Evolutionary conservation across 2,888 invertebrate genomes (phyloP).

Genomic region (Dynastes tityus): DNA sequence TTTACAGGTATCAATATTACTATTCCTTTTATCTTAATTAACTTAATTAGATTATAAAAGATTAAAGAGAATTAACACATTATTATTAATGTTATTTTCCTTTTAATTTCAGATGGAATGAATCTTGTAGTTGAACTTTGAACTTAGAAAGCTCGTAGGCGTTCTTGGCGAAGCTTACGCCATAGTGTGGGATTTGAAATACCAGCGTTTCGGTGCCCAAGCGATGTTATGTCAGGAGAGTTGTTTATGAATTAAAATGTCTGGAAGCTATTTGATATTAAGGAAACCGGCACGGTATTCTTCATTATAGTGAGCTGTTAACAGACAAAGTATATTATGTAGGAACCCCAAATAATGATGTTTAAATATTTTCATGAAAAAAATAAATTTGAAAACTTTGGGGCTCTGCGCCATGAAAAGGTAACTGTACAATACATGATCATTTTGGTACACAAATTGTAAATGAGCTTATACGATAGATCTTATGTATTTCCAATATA

Average conservation of each 20-base stretch:
- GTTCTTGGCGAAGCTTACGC: not conserved
- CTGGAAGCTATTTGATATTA: constrained; percentile 1
- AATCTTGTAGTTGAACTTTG: not conserved
- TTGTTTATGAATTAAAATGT: not conserved
- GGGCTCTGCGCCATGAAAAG: not conserved
- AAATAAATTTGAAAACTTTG: not conserved
- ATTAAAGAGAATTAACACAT: not conserved
- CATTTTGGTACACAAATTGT: not conserved
- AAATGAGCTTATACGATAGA: too few species aligned
- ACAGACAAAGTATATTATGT: not conserved
- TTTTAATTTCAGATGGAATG: not conserved
- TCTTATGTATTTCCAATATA: too few species aligned
- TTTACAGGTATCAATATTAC: not conserved
- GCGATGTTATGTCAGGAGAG: not conserved
- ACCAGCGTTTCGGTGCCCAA: not conserved
- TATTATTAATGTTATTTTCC: not conserved
- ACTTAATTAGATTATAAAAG: not conserved
- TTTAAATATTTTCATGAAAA: not conserved
- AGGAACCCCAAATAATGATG: not conserved
- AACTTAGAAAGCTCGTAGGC: constrained; percentile 8
- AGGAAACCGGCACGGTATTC: not conserved
- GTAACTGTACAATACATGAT: not conserved
- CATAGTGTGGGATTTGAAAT: not conserved
- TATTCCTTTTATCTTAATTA: not conserved
- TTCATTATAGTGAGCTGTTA: not conserved